Evolutionary conservation across 2,113 vertebrate species (phyloP), one percentile per base, ranked within the genome.

Genomic region (Pan paniscus): DNA sequence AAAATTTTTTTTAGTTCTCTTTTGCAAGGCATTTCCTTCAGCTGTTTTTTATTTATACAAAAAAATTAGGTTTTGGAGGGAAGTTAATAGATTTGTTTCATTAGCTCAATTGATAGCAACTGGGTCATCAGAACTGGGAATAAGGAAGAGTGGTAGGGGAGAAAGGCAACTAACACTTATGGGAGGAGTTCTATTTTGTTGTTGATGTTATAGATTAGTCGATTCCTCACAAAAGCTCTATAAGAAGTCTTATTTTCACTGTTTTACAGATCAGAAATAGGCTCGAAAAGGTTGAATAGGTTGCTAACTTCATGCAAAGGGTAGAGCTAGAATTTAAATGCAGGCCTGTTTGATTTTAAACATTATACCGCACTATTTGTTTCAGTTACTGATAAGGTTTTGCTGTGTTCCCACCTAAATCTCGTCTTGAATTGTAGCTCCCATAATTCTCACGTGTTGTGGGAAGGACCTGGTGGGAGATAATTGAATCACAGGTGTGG

Each of bases 11-110:
- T 40, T 25, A 67, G 46, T 64, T 27, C 23, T 90, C 13, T 84
- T 68, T 10, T 17, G 8, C 20, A 93, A 76, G 16, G 61, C 16
- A 61, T 43, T 73, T 48, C 6, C 64, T 90, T 88, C 3, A 84
- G 50, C 11, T 52, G 59, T 46, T 78, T 16, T 89, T 93, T 70
- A 59, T 86, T 59, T 79, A 35, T 86, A 68, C 50, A 75, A 76
- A 83, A 82, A 40, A 85, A 92, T 80, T 89, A 61, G 59, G 23
- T 96, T 98, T 92, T 84, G 83, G 70, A 80, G 46, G 48, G 90
- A 94, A 72, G 55, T 57, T 87, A 86, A 81, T 35, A 70, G 20
- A 50, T 90, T 80, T 61, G 25, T 90, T 87, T 94, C 48, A 87
- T 93, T 84, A 92, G 61, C 38, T 64, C 88, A 46, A 5, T 81